These are phyloP conservation scores for Tubulanus polymorphus DNA, from an alignment of 2,888 invertebrate species.

Conservation along the genomic window DNA sequence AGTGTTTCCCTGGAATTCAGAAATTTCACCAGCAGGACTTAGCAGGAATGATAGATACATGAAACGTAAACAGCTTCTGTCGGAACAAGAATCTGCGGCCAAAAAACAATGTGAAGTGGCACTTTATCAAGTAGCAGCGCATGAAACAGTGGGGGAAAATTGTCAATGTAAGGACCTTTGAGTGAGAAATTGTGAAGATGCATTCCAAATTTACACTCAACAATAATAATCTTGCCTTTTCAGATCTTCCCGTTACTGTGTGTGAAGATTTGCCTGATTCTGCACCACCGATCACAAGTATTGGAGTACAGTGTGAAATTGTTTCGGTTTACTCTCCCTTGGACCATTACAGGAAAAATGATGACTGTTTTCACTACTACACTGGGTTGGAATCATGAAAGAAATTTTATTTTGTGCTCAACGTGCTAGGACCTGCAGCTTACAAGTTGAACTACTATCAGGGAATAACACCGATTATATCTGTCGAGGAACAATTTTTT, in stretches of 20 bases:
- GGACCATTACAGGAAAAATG: neutral
- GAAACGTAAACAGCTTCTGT: neutral
- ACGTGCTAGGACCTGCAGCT: neutral
- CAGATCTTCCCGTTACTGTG: too few relatives aligned
- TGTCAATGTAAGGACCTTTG: too few relatives aligned
- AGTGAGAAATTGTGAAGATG: too few relatives aligned
- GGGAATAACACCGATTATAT: neutral
- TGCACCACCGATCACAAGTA: too few relatives aligned
- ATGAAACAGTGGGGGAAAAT: too few relatives aligned
- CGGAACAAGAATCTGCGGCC: neutral
- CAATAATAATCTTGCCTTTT: too few relatives aligned
- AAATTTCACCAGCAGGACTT: neutral
- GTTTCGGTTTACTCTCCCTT: too few relatives aligned
- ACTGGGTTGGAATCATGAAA: neutral
- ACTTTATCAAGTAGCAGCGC: neutral
- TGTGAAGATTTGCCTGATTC: too few relatives aligned
- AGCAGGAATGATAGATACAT: neutral
- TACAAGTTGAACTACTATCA: neutral
- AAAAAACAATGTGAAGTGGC: neutral
- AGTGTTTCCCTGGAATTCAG: neutral
- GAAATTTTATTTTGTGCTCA: neutral
- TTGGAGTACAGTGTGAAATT: too few relatives aligned
- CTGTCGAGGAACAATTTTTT: neutral
- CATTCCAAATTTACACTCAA: too few relatives aligned
- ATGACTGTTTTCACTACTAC: neutral